Base-by-base conservation (phyloP, 1,140 invertebrate species). In the Drosophila parvula region DNA sequence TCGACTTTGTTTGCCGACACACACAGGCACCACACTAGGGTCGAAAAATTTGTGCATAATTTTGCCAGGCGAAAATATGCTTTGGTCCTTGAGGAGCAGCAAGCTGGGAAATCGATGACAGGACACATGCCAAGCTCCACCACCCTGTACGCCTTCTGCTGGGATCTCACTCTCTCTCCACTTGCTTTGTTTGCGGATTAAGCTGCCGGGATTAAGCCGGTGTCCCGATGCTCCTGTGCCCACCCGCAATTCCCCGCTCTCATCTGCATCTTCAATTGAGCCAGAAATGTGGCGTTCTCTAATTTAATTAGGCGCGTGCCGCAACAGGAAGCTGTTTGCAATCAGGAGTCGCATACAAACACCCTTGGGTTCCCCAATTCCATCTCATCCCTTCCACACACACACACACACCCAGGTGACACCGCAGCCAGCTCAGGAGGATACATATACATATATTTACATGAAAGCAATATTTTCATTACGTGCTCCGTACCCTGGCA, bases 291-390 rank as follows among this genome's bases (percentile, higher is more conserved):
- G 77, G 60, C 71, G 79, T 70, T 88, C 86, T 73, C 64, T 88
- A 88, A 86, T 86, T 86, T 86, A 88, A 86, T 86, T 86, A 86
- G 83, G 76, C 79, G 71, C 79, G 60, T 76, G 75, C 62, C 83
- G 44, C 47, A n/a, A 48, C 61, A n/a, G 47, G 41, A 65, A 65
- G 61, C 73, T 67, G 60, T 71, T 61, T 76, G 62, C 63, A 74
- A 58, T 79, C 81, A 80, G 62, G 51, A 74, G 67, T 65, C 79
- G 55, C 59, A 61, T 47, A 60, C 64, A 76, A 58, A 51, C 63
- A 58, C 51, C 68, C 36, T 60, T 47, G 65, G 53, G 38, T 47
- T 14, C 32, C 5, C n/a, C 16, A 9, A 22, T 14, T 36, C 51
- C 51, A 10, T 12, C 18, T 14, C 18, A 5, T 5, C 9, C 22